Evolutionary conservation across 2,888 invertebrate genomes (phyloP), one percentile per base, ranked within the genome.

Genomic region (Phytoseiulus persimilis): DNA sequence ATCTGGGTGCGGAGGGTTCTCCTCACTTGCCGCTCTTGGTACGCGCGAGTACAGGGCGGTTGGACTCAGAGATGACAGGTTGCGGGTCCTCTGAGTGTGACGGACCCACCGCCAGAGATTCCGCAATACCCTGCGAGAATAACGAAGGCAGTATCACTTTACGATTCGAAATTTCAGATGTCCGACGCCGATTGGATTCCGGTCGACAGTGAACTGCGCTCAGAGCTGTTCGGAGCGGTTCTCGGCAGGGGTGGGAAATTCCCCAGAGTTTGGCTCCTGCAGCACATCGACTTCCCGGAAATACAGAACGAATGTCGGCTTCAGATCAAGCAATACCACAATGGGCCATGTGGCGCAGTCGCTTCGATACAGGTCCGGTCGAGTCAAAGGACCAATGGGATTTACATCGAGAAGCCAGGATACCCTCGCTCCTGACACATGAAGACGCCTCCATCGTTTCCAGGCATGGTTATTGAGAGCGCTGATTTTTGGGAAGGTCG

Each of bases 281-380:
- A 87, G 87, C 87, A 87, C 45, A 87, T 87, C 31, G 87, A 87
- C 31, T 87, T 87, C 33, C 87, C 87, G 32, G 32, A 32, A 1
- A 45, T 87, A 18, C 45, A 39, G 6, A 87, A 87, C n/a, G 87
- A 87, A 45, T 87, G 87, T 32, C 87, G 87, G 32, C 87, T 87
- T 11, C 87, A 87, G 32, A 87, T 87, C 5, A 87, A 87, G 23
- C 87, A 87, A 23, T 87, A 87, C 23, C n/a, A 39, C 45, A 87
- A 87, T 23, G 87, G 87, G 11, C 87, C 87, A 5, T 87, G 87
- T n/a, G 87, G 87, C 28, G 87, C 87, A 31, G 33, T 87, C 32
- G 87, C 87, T 32, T 33, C 87, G 5, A 87, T 87, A 28, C 87
- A 87, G 87, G 87, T 87, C 28, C 14, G 39, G 39, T 39, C 39